Evolutionary conservation across 2,113 vertebrate genomes (phyloP), one percentile per base, ranked within the genome.

Genomic region (Psilopsiagon aymara): DNA sequence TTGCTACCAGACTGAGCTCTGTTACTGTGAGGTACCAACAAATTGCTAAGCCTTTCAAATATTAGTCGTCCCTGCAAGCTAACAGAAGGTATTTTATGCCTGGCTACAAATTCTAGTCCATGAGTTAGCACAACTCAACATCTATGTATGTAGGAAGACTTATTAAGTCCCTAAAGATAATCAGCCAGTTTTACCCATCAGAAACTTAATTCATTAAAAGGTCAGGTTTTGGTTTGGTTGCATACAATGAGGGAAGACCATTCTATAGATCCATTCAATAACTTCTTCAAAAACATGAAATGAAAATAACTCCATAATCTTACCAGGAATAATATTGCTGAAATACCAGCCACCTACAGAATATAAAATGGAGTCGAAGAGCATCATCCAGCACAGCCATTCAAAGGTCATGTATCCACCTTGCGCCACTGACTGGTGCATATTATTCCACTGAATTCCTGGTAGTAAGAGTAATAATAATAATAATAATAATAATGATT

Each of bases 391-490:
- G 82, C 97, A 98, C 47, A 97, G 94, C 96, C 97, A 97, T 64
- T 93, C 96, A 78, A 98, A 98, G 18, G 97, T 97, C 94, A 97
- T 71, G 67, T 63, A 84, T 24, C 53, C 96, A 92, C 68, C 92
- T 75, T 93, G 75, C 66, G 95, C 90, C 3, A 75, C 43, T 57
- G 96, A 27, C 63, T 95, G 96, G 80, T 97, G 93, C 52, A 98
- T 46, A n/a, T 98, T 98, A 93, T 47, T 79, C 98, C 98, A 98
- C 46, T 98, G 98, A 76, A 98, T 95, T 63, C 98, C 98, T 98
- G 60, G 82, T 73, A 86, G 78, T 31, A 96, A 74, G 13, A 73
- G 23, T 41, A 85, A 43, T 55, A 85, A 43, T 55, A 84, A 43
- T 55, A 85, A 43, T 55, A 84, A 43, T 55, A 84, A 90, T 51